Base-by-base conservation (phyloP, 2,113 vertebrate genomes). In the Climacteris rufus region DNA sequence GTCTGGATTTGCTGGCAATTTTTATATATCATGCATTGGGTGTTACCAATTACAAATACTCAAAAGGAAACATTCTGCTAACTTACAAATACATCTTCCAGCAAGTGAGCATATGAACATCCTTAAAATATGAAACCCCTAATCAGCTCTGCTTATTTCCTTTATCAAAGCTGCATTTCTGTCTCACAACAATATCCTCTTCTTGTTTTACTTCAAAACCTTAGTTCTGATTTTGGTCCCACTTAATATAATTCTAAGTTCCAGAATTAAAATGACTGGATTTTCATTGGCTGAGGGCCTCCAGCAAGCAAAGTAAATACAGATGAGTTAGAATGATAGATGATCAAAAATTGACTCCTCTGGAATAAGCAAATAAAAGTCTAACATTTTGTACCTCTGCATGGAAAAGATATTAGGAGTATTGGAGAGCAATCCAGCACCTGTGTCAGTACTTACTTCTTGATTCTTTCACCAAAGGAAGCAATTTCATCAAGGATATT, bases 401-500 rank as follows among this genome's bases (percentile, higher is more conserved):
- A 54, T 77, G 63, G 77, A 94, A 90, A 94, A 96, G 57, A 75
- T 28, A 31, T 50, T 50, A 90, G 54, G 35, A 42, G 13, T 45
- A 59, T 42, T 44, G 39, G 45, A 84, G 47, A 89, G 57, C 65
- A 95, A 72, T 35, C 35, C 33, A 85, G 63, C 31, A 77, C 56
- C 61, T 64, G 3, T 33, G 77, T 80, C 89, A 89, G 63, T 77
- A 98, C 99, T 99, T 98, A 99, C 99, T 99, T 99, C 97, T 99
- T 99, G 98, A 99, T 98, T 97, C 99, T 98, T 97, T 99, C 99
- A 87, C 98, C 99, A 59, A 99, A 98, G 96, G 98, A 99, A 97
- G 99, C 99, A 92, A 99, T 99, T 97, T 99, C 99, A 98, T 99
- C 99, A 97, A 99, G 98, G 37, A 99, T 98, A 96, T 98, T 99